Evolutionary conservation across 2,888 invertebrate genomes (phyloP).

Genomic region (Pocota personata): DNA sequence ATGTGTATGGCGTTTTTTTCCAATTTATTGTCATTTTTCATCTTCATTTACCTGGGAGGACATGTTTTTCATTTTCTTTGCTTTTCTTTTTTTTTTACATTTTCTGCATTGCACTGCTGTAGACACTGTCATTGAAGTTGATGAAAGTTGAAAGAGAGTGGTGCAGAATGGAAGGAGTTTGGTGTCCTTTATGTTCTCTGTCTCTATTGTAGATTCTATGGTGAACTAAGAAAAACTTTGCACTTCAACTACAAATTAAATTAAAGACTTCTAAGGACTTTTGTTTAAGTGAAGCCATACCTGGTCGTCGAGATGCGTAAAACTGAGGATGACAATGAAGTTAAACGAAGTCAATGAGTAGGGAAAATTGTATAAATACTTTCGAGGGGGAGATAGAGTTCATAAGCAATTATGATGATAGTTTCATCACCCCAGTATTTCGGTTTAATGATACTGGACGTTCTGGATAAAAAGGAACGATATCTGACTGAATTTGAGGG

Average conservation of each 20-base stretch:
- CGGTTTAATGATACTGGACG: background rate
- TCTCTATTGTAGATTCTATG: background rate
- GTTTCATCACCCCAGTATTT: background rate
- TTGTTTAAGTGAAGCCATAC: constrained; percentile 40
- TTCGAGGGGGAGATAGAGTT: constrained; percentile 10
- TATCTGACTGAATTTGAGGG: too few species aligned
- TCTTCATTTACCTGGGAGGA: constrained; percentile 62
- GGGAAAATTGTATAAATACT: background rate
- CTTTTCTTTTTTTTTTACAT: constrained; percentile 7
- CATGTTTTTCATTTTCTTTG: constrained; percentile 33
- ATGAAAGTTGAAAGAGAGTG: constrained; percentile 24
- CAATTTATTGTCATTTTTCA: constrained; percentile 65
- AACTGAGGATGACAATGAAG: constrained; percentile 53
- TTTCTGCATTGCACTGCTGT: background rate
- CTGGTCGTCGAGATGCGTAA: background rate
- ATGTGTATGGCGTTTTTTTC: constrained; percentile 9
- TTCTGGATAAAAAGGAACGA: too few species aligned
- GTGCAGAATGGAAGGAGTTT: constrained; percentile 20
- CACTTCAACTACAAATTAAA: constrained; percentile 67
- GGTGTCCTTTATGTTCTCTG: background rate
- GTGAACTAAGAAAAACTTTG: constrained; percentile 39
- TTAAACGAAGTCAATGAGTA: constrained; percentile 38
- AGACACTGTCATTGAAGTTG: constrained; percentile 8
- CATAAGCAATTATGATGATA: constrained; percentile 49
- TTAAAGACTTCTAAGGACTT: constrained; percentile 62